Evolutionary conservation across 2,888 invertebrate genomes (phyloP), one percentile per base, ranked within the genome.

Genomic region (Apodemia hepburni): DNA sequence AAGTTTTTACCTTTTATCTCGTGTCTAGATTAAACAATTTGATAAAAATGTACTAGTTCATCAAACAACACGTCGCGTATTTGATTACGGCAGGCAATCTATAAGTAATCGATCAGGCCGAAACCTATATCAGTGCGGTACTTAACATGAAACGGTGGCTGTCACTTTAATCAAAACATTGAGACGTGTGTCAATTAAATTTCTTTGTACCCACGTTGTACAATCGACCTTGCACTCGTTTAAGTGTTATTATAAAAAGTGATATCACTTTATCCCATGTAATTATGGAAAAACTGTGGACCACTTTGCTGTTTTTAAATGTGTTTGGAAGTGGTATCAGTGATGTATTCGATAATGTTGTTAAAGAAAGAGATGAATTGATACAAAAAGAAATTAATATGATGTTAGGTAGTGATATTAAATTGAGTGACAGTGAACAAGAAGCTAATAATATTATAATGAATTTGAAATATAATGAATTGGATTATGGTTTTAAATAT

Each of bases 391-490:
- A 94, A 75, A 74, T 87, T 0, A 74, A 81, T 0, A 78, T 84
- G 67, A 84, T 90, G 71, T 69, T 94, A 0, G 95, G 95, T 0
- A 87, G 85, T 64, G 86, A 92, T 63, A 74, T 94, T 45, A 64
- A 75, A 17, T 77, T 95, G 0, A 92, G 80, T 71, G 77, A 84
- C 6, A 85, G 82, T 59, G 95, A 95, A 80, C 59, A 84, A 0
- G 74, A 80, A 61, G 94, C 92, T 0, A 94, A 95, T 71, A 77
- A 88, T 63, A 80, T 93, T 0, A 85, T 95, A 57, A 94, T 94
- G 94, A 72, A 75, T 0, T 82, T 91, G 6, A 95, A 95, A 73
- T 51, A 72, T 0, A 73, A 79, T 0, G 94, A 94, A 71, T 68
- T 93, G 57, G 76, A 92, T 0, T 76, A 81, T 54, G 93, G 93